Conservation (phyloP, 2,113 vertebrate species). For the Camarhynchus parvulus region DNA sequence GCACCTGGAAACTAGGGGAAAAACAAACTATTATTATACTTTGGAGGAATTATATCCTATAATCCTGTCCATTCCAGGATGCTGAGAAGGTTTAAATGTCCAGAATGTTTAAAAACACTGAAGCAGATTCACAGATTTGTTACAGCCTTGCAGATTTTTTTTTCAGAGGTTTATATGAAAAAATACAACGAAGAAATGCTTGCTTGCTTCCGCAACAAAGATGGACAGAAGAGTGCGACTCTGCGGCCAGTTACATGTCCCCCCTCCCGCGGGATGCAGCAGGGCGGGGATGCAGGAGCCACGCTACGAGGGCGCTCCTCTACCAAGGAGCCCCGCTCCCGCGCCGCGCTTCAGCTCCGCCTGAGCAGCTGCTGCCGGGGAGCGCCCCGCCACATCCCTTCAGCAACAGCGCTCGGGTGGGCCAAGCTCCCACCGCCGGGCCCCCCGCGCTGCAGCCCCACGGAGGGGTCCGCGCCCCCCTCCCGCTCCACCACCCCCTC, state of each 20-base stretch:
- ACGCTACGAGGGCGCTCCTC: neutral
- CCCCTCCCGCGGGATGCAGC: neutral
- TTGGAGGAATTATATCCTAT: no score
- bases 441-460: neutral
- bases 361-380: neutral
- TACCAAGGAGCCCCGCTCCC: no score
- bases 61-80: no score
- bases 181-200: neutral
- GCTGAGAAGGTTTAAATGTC: neutral
- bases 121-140: neutral
- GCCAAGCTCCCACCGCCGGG: neutral
- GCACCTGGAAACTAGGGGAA: neutral
- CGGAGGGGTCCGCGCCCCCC: neutral
- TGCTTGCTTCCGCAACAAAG: neutral
- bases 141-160: neutral
- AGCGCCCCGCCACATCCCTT: neutral
- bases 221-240: neutral
- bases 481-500: neutral
- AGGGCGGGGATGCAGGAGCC: rapidly evolving
- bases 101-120: neutral
- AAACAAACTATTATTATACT: neutral
- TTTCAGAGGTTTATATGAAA: neutral
- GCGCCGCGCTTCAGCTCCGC: neutral
- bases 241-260: no score
- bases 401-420: neutral